Base-by-base conservation (phyloP, 2,888 invertebrate genomes). In the Drosophila gaucha region DNA sequence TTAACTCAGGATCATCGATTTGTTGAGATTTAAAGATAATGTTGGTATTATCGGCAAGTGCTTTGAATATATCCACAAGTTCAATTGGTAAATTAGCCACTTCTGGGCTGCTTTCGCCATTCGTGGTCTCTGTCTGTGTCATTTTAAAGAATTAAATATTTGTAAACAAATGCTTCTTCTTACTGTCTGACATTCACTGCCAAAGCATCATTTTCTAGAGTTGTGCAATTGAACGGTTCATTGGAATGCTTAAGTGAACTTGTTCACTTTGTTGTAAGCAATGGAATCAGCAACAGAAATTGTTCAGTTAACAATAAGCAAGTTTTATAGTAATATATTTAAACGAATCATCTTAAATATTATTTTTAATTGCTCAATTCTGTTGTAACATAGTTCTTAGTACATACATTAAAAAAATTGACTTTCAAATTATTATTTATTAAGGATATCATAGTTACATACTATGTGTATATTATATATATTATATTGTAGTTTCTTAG, bases 21-120 rank as follows among this genome's bases (percentile, higher is more conserved):
- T 97, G 97, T 89, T 97, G 96, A 86, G 95, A 96, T 92, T 96
- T 96, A 83, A 97, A 97, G 69, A 94, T 93, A 38, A 91, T 90
- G 28, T 78, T 78, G 0, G 51, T 8, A 67, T 91, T 91, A 12
- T 64, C 64, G 0, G 90, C 86, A 3, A 91, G 67, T 59, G 80
- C 80, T 63, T 89, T 78, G 41, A 90, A 89, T 36, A 91, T 84
- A 18, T 88, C 78, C 16, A 78, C 33, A 3, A 90, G 73, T 50
- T 84, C 76, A 1, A 49, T n/a, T 0, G 85, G 88, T 4, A 85
- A 30, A 9, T 46, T 63, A 3, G 56, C 39, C 20, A 49, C 8
- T 24, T 57, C 46, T 1, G 56, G 38, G 20, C 12, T 41, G 18
- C 3, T 36, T 20, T 73, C 75, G 16, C 5, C 14, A 1, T 16